phyloP scores from a whole-genome alignment of 1,140 invertebrate genomes.

The Galleria mellonella region DNA sequence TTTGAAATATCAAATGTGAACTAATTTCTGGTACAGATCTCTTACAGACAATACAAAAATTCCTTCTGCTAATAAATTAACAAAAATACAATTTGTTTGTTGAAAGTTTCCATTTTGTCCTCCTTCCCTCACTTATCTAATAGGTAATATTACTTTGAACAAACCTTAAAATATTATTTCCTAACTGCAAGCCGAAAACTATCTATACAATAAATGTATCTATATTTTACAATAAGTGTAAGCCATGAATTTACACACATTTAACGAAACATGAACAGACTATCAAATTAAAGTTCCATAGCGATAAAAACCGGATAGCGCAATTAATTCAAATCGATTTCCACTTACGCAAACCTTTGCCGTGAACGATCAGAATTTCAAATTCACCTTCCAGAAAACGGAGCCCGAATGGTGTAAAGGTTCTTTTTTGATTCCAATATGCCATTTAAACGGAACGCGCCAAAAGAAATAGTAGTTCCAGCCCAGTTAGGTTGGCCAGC shows the following conservation, averaged over 20 bases:
- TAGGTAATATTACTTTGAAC: too few relatives aligned
- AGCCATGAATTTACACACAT: background rate
- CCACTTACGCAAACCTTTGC: slow-evolving; percentile 56
- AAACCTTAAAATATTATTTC: too few relatives aligned
- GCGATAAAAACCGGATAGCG: slow-evolving; percentile 36
- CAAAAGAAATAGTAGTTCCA: slow-evolving; percentile 67
- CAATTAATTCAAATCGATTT: slow-evolving; percentile 72
- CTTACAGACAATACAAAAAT: too few relatives aligned
- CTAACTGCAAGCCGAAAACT: too few relatives aligned
- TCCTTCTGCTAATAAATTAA: too few relatives aligned
- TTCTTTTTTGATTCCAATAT: slow-evolving; percentile 71
- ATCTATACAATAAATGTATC: too few relatives aligned
- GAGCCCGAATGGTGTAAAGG: slow-evolving; percentile 63
- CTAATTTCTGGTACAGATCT: too few relatives aligned
- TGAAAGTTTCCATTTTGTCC: too few relatives aligned
- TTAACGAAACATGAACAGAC: slow-evolving; percentile 28
- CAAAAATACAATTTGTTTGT: too few relatives aligned
- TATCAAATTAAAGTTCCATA: slow-evolving; percentile 67
- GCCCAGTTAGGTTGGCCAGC: slow-evolving; percentile 66
- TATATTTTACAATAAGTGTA: background rate
- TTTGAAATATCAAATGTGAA: too few relatives aligned
- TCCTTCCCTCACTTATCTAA: too few relatives aligned
- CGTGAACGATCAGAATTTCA: slow-evolving; percentile 69
- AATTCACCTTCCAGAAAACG: slow-evolving; percentile 58
- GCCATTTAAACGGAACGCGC: slow-evolving; percentile 66